Evolutionary conservation across 2,113 vertebrate genomes (phyloP), one percentile per base, ranked within the genome.

Genomic region (Pangasianodon hypophthalmus): DNA sequence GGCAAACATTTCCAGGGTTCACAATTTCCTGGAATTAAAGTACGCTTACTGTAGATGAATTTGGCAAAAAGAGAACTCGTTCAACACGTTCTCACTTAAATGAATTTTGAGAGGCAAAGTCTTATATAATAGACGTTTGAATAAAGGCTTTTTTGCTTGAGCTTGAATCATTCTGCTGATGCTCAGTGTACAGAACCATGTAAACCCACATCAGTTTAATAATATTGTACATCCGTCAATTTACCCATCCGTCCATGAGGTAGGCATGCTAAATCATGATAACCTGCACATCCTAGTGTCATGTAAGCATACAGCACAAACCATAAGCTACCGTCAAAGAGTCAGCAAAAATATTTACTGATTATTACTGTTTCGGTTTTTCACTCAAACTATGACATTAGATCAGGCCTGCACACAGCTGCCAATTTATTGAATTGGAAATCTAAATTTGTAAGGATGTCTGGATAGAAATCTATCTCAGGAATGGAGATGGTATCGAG

Each of bases 401-500:
- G 91, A 80, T 80, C 83, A 2, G 93, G 87, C 37, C 79, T 92
- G 77, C 92, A 94, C n/a, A 94, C 46, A 1, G 88, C 90, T 6
- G 93, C 94, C 64, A 95, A 90, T 0, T 10, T 41, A 2, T 21
- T 86, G 79, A 96, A 95, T 37, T n/a, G 93, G 16, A 18, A 16
- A 79, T 91, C 92, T 60, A 94, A 81, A 50, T 92, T n/a, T 37
- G 21, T 19, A 11, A 94, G 71, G 21, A 54, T 29, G 32, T 95
- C 91, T 46, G 84, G 85, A 32, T 92, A 64, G 86, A 95, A 94
- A 6, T 94, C 77, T 0, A 41, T n/a, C 6, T 95, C 95, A 6
- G 90, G 3, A 41, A 95, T 91, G 41, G 93, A 92, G 81, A 96
- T 92, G 56, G 90, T 85, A 29, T 96, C 94, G 13, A 95, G 88